Base-by-base conservation (phyloP, 1,140 invertebrate species). In the Triops cancriformis region DNA sequence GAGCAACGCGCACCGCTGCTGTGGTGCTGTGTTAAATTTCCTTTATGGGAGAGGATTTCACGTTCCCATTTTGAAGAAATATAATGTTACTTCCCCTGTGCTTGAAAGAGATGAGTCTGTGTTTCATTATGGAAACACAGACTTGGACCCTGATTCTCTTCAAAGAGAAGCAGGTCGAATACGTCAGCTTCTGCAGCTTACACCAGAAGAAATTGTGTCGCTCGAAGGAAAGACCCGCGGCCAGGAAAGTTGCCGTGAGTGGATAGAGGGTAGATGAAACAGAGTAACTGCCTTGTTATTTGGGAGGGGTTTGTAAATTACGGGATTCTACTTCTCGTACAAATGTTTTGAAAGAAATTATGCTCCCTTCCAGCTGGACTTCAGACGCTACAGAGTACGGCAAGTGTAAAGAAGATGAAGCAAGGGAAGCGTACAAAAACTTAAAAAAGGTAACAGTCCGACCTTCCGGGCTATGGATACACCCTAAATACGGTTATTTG, bases 401-500 rank as follows among this genome's bases (percentile, higher is more conserved):
- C 43, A 45, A 45, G 43, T 45, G 43, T 45, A 45, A 45, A 45
- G 43, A 45, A 45, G 11, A 10, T 4, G 3, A 45, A 45, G 43
- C 43, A 18, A 45, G 43, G 43, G 2, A 45, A 45, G 43, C 43
- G 43, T 45, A 45, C 3, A 18, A 45, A 45, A 1, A 45, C 1
- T 45, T 45, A 4, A 45, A 45, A 4, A 45, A 45, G 2, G 43
- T 45, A 12, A 45, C 43, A 12, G 43, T 45, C 1, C 1, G 1
- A 45, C 43, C 43, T 45, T 45, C 43, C 43, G 43, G 43, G 43
- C 3, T 45, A 4, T 45, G 43, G 43, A 18, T 45, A 45, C 43
- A 45, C 43, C 43, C 43, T 45, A 18, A 45, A 4, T 45, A 45
- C 43, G 43, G 1, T 2, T 45, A 45, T 2, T 87, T 7, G 85